Percentiles rank a stretch among this genome's conserved stretches.
Conservation (phyloP, 1,140 invertebrate genomes). For the Mamestra configurata region DNA sequence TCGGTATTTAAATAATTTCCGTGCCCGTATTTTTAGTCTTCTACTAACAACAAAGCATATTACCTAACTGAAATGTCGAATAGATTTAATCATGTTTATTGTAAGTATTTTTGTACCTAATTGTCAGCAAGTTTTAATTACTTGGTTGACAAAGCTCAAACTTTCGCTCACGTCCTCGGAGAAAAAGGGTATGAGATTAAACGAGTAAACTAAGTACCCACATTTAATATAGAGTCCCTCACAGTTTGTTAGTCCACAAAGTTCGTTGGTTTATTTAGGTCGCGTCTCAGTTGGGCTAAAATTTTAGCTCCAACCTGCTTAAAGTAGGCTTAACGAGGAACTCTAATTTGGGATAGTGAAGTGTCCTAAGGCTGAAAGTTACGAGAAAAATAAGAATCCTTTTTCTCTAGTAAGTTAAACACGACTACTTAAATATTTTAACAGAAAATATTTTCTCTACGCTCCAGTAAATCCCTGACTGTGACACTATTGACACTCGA, state of each 20-base stretch:
- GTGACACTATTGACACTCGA: constrained; percentile 7
- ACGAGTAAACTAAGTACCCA: constrained; percentile 10
- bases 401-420: neutral
- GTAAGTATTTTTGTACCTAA: neutral
- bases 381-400: neutral
- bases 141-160: neutral
- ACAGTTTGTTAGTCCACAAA: constrained; percentile 16
- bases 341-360: constrained; percentile 10
- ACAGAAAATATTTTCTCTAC: constrained; percentile 14
- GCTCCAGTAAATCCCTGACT: neutral
- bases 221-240: constrained; percentile 2
- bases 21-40: no score
- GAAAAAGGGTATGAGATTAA: constrained; percentile 25
- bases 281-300: constrained; percentile 6
- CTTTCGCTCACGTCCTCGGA: neutral
- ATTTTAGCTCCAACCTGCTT: constrained; percentile 26
- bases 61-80: no score
- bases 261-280: constrained; percentile 20
- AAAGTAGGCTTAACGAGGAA: constrained; percentile 39
- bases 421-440: neutral
- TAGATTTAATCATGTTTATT: no score
- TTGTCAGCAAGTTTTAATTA: neutral
- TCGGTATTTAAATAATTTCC: no score
- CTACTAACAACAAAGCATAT: no score
- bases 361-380: neutral